Conservation (phyloP, 2,888 invertebrate species). For the Sabatieria punctata region DNA sequence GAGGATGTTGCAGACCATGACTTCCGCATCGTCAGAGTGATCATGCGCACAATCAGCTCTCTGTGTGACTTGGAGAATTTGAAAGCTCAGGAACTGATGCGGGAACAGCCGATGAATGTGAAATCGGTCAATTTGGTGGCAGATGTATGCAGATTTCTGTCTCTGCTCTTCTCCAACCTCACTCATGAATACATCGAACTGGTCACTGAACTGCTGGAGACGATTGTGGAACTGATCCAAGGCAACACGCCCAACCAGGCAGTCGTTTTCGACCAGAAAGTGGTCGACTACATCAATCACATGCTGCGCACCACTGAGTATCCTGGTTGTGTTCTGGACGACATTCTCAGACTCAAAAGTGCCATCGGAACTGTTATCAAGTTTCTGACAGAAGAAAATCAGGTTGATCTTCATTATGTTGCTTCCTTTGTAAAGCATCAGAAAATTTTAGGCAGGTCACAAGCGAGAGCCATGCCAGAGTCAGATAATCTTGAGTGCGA, state of each 20-base stretch:
- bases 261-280: slow-evolving; percentile 3
- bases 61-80: slow-evolving; percentile 7
- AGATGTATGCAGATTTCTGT: slow-evolving; percentile 31
- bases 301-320: slow-evolving; percentile 29
- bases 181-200: slow-evolving; percentile 26
- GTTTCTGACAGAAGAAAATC: slow-evolving; percentile 31
- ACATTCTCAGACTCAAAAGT: slow-evolving; percentile 23
- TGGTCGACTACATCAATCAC: slow-evolving; percentile 32
- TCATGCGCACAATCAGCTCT: neutral
- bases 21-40: neutral
- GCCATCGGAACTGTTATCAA: slow-evolving; percentile 27
- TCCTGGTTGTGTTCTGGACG: slow-evolving; percentile 21
- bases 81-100: slow-evolving; percentile 21
- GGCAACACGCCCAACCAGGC: slow-evolving; percentile 11
- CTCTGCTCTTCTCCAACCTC: slow-evolving; percentile 29
- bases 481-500: slow-evolving; percentile 23
- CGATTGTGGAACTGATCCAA: slow-evolving; percentile 31
- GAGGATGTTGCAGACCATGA: too few relatives aligned
- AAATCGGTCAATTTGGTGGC: slow-evolving; percentile 33
- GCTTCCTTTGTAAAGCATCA: neutral
- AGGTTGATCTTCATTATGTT: slow-evolving; percentile 15
- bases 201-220: slow-evolving; percentile 30
- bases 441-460: neutral
- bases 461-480: neutral
- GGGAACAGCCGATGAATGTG: slow-evolving; percentile 35